Evolutionary conservation across 2,888 invertebrate species (phyloP), one percentile per base, ranked within the genome.

Genomic region (Dryocosmus kuriphilus): DNA sequence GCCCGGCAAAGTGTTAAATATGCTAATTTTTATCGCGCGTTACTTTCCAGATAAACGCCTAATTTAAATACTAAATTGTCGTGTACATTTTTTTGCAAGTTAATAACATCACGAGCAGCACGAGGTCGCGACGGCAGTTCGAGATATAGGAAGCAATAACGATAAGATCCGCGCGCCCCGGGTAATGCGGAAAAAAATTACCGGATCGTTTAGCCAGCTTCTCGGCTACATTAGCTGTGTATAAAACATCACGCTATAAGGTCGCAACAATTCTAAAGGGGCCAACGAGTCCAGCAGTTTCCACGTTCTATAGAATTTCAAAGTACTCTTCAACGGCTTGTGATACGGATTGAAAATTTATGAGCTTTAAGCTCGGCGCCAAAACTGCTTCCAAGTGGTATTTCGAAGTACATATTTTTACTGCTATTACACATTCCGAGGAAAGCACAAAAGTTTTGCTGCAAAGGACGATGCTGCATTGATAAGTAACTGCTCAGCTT

Each of bases 1-100:
- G 74, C 74, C 41, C 51, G 74, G 80, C 78, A 82, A 84, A 84
- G 84, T 84, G 84, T 83, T 83, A 81, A 84, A 83, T 84, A 84
- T 84, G 84, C 81, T 84, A 84, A 84, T 84, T 84, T 84, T 83
- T 83, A 84, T 84, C 80, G 78, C 82, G 83, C 83, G 83, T 81
- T 83, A 83, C 81, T 81, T 81, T 46, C 74, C 79, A 79, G 79
- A 84, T 84, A 81, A 84, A 84, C 80, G 82, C 75, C 76, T 81
- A 84, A 83, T 84, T 84, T 84, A 78, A 82, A 84, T 84, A 83
- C 82, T 81, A 83, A 81, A 82, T 83, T 80, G 80, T 83, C 75
- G 77, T 73, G 76, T 81, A 83, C 78, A 80, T 83, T 78, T 76
- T 46, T 77, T 73, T 35, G 57, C 74, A 61, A 80, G 77, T 79